Conservation (phyloP, 2,888 invertebrate species). For the Pheosia tremula region DNA sequence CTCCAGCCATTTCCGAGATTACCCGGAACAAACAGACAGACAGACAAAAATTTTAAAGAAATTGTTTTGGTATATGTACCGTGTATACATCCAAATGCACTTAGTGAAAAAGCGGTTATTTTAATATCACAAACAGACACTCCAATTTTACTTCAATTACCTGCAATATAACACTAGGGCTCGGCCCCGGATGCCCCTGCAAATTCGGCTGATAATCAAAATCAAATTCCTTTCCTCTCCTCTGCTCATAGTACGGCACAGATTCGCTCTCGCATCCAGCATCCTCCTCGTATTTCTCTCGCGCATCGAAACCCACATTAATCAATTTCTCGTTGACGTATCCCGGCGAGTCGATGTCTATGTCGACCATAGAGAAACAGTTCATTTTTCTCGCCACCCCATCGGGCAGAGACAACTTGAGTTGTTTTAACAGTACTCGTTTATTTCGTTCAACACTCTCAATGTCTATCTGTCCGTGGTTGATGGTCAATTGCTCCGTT, state of each 20-base stretch:
- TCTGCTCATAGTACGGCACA: constrained; percentile 66
- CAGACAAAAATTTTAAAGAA: too few species aligned
- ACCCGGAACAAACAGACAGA: too few species aligned
- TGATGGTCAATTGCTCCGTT: constrained; percentile 30
- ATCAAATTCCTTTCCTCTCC: constrained; percentile 85
- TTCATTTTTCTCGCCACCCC: constrained; percentile 62
- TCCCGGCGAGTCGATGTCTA: constrained; percentile 64
- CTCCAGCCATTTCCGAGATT: too few species aligned
- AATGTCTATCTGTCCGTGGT: constrained; percentile 59
- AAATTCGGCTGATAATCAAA: constrained; percentile 95
- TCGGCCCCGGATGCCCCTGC: constrained; percentile 93
- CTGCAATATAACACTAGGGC: constrained; percentile 96
- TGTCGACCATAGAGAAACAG: constrained; percentile 79
- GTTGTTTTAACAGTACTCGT: constrained; percentile 51
- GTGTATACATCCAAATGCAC: too few species aligned
- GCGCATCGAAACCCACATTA: constrained; percentile 69
- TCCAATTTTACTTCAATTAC: constrained; percentile 43
- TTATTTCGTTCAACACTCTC: constrained; percentile 73
- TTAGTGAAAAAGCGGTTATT: too few species aligned
- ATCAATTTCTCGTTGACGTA: constrained; percentile 66
- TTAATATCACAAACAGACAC: too few species aligned
- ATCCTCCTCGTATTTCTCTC: constrained; percentile 56
- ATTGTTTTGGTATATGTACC: too few species aligned
- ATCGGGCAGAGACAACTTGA: constrained; percentile 49
- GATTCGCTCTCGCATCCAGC: constrained; percentile 37